Base-by-base conservation (phyloP, 2,113 vertebrate genomes). In the Dicrurus megarhynchus region DNA sequence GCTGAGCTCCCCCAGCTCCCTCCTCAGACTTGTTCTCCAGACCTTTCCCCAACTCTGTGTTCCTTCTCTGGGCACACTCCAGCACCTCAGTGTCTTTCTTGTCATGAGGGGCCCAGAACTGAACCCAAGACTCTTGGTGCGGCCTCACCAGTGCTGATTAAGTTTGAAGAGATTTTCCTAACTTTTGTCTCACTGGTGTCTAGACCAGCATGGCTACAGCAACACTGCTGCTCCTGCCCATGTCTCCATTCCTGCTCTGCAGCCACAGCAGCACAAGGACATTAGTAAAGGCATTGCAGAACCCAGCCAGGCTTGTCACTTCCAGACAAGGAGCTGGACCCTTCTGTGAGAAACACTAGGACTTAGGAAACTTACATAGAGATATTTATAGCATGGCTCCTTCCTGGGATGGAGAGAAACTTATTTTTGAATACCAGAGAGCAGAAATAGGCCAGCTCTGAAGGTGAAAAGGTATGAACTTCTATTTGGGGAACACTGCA, bases 381-480 rank as follows among this genome's bases (percentile, higher is more conserved):
- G 56, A 16, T 96, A 95, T 97, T 95, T 96, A 84, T 96, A 95
- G 88, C 5, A 1, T 49, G 32, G 27, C 26, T 90, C 6, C 52
- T 89, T 96, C 85, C 88, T 94, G 92, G 35, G 79, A 85, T 84
- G 85, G 63, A 89, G 39, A 27, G 23, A 80, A 77, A 57, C 44
- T 89, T 91, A 92, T 80, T 94, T 95, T 76, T 88, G 92, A 88
- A 49, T 74, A 93, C 32, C 53, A 81, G 68, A 64, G 87, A 84
- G 79, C 75, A 95, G 88, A 94, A 94, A 92, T 56, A 96, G 90
- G 80, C 47, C 64, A n/a, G 15, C 67, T 67, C 83, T 90, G 88
- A 96, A 96, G 95, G 92, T 90, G 93, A 92, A 96, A 96, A 96
- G 90, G 90, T 96, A 74, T 67, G 87, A 87, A 80, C 41, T 92